Conservation (phyloP, 2,888 invertebrate genomes). For the Argynnis bischoffii region DNA sequence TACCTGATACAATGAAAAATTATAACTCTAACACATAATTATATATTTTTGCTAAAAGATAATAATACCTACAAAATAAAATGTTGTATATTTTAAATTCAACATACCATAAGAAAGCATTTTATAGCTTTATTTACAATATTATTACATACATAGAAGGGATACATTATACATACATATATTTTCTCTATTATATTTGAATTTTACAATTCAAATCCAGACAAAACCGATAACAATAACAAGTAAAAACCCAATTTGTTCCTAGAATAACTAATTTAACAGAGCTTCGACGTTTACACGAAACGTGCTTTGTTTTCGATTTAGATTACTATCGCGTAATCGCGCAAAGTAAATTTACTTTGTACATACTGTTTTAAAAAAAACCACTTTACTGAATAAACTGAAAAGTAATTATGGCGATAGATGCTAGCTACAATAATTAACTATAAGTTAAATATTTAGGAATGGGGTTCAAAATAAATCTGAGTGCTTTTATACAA, state of each 20-base stretch:
- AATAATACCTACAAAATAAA: too few species aligned
- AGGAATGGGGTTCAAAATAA: too few species aligned
- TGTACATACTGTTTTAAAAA: constrained; percentile 5
- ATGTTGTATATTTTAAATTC: too few species aligned
- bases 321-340: constrained; percentile 18
- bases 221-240: background rate
- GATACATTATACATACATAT: background rate
- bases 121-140: too few species aligned
- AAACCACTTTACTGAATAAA: constrained; percentile 11
- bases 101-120: too few species aligned
- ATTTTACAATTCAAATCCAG: background rate
- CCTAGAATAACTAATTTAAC: constrained; percentile 15
- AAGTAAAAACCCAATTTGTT: constrained; percentile 1
- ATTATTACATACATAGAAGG: too few species aligned
- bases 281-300: constrained; percentile 13
- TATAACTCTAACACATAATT: too few species aligned
- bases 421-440: too few species aligned
- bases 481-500: too few species aligned
- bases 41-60: too few species aligned
- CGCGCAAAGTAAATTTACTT: constrained; percentile 18
- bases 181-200: background rate
- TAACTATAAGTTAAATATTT: too few species aligned
- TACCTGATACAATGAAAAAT: too few species aligned
- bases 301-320: constrained; percentile 17
- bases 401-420: background rate